Conservation (phyloP, 1,140 invertebrate genomes). For the Apis cerana region DNA sequence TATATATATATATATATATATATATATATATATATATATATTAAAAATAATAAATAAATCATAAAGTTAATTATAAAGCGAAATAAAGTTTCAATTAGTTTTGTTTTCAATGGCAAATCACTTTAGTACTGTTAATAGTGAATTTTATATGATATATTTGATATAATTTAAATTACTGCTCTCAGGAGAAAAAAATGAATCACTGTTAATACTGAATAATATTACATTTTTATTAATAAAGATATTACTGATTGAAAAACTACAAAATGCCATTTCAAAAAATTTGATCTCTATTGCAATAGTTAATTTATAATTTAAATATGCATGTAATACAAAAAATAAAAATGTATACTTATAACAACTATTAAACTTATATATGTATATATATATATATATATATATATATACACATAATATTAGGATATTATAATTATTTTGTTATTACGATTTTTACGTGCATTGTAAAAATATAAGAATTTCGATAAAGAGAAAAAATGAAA, state of each 20-base stretch:
- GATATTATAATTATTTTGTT: slow-evolving; percentile 43
- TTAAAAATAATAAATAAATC: slow-evolving; percentile 19
- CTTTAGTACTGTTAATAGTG: slow-evolving; percentile 33
- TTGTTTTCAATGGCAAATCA: slow-evolving; percentile 19
- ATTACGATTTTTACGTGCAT: slow-evolving; percentile 20
- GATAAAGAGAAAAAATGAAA: neutral
- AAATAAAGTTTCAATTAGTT: slow-evolving; percentile 13
- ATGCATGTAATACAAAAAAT: slow-evolving; percentile 1
- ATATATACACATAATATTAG: slow-evolving; percentile 9
- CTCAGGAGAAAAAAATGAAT: neutral
- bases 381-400: slow-evolving; percentile 2
- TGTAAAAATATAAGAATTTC: slow-evolving; percentile 12
- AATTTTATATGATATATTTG: slow-evolving; percentile 22
- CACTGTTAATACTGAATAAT: slow-evolving; percentile 5
- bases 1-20: neutral
- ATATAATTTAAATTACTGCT: neutral
- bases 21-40: neutral
- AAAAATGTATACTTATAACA: slow-evolving; percentile 19
- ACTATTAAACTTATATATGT: slow-evolving; percentile 7
- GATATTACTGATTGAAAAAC: slow-evolving; percentile 7
- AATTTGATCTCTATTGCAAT: slow-evolving; percentile 37
- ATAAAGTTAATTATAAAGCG: slow-evolving; percentile 17
- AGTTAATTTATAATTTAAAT: slow-evolving; percentile 29
- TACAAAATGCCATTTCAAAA: slow-evolving; percentile 10
- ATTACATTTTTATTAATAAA: slow-evolving; percentile 35